A percentile compares a stretch with the other conserved stretches of the same genome.
These are phyloP conservation scores for Hippoglossus hippoglossus DNA, from an alignment of 2,797 vertebrate species.

Conservation along the genomic window DNA sequence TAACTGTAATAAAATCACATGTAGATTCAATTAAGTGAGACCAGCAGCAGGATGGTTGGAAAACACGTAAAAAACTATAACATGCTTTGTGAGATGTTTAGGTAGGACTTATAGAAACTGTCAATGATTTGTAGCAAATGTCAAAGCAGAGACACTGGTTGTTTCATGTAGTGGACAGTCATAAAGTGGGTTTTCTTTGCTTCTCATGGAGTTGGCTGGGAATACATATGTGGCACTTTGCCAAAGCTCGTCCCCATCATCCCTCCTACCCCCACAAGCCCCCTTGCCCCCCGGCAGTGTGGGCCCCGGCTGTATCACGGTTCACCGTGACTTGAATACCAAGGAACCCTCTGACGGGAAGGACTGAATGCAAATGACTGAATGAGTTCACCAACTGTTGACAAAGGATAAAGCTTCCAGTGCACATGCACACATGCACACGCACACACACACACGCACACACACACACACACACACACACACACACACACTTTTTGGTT, in stretches of 20 bases:
- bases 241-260: neutral
- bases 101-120: no score
- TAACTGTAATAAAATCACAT: no score
- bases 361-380: slow-evolving; percentile 19
- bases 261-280: neutral
- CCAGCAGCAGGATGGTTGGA: no score
- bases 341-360: slow-evolving; percentile 19
- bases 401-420: neutral
- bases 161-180: neutral
- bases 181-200: neutral
- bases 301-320: neutral
- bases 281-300: neutral
- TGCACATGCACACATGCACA: neutral
- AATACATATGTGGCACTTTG: slow-evolving; percentile 4
- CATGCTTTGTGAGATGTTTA: no score
- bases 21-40: no score
- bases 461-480: no score
- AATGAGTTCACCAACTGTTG: neutral
- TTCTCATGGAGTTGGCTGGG: neutral
- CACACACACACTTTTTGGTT: no score
- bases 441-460: neutral
- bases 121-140: no score
- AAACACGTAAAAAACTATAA: no score
- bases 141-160: neutral
- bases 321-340: slow-evolving; percentile 31